These are phyloP conservation scores for Chaitophorus viminalis DNA, from an alignment of 2,888 invertebrate genomes.

Conservation along the genomic window DNA sequence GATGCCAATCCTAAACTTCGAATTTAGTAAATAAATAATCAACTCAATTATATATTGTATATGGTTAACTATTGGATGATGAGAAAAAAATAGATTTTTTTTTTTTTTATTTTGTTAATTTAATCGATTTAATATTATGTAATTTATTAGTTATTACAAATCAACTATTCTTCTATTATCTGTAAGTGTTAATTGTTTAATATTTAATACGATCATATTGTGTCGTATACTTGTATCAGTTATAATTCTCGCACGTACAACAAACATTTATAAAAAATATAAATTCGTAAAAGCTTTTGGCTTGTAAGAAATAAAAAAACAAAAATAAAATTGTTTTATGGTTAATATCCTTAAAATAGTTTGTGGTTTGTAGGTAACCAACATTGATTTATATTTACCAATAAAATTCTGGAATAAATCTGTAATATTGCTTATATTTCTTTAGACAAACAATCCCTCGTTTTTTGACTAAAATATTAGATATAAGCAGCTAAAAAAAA, in stretches of 20 bases:
- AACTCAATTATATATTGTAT: background rate
- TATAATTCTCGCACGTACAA: background rate
- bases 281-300: background rate
- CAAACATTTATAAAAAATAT: background rate
- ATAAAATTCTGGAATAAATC: too few species aligned
- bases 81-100: background rate
- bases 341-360: too few species aligned
- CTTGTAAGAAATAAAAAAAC: background rate
- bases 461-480: too few species aligned
- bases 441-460: too few species aligned
- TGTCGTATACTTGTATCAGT: background rate
- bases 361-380: background rate
- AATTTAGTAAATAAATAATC: background rate
- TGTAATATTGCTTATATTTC: too few species aligned
- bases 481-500: too few species aligned
- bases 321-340: too few species aligned
- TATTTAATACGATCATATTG: too few species aligned
- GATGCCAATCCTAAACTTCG: background rate
- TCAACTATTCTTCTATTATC: background rate
- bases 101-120: background rate
- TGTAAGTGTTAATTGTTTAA: background rate
- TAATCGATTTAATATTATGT: background rate
- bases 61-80: background rate
- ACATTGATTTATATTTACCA: background rate
- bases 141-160: background rate